A percentile compares a stretch with the other conserved stretches of the same genome.
phyloP scores from a whole-genome alignment of 1,140 invertebrate genomes.

The Drosophila melanica region DNA sequence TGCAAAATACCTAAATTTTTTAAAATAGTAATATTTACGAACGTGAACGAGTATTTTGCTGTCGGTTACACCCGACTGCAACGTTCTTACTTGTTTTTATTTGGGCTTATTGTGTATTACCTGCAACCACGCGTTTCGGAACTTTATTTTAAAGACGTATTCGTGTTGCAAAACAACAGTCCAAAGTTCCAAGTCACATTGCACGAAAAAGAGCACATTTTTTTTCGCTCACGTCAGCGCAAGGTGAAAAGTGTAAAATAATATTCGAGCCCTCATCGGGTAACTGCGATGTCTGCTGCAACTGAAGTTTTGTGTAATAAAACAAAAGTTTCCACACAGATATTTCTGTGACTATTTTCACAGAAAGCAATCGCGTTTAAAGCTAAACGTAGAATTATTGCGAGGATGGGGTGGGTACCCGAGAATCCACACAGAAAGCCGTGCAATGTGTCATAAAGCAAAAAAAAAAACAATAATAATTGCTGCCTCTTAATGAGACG shows the following conservation, averaged over 20 bases:
- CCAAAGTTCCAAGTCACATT: conserved; percentile 26
- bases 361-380: conserved; percentile 27
- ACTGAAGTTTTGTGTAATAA: conserved; percentile 2
- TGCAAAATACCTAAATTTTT: too few species aligned
- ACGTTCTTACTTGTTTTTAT: too few species aligned
- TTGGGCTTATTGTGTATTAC: too few species aligned
- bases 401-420: background rate
- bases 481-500: conserved; percentile 44
- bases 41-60: too few species aligned
- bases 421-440: conserved; percentile 24
- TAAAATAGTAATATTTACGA: too few species aligned
- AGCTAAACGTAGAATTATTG: conserved; percentile 1
- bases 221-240: conserved; percentile 25
- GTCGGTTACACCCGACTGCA: too few species aligned
- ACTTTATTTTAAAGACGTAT: too few species aligned
- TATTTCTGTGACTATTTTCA: conserved; percentile 21
- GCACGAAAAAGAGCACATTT: background rate
- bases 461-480: conserved; percentile 16
- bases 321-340: conserved; percentile 19
- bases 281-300: background rate
- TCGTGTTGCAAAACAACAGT: background rate
- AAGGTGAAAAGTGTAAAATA: conserved; percentile 17
- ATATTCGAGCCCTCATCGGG: conserved; percentile 12
- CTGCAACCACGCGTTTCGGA: too few species aligned
- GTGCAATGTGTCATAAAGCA: conserved; percentile 36